Evolutionary conservation across 2,113 vertebrate species (phyloP).

Genomic region (Peromyscus californicus): DNA sequence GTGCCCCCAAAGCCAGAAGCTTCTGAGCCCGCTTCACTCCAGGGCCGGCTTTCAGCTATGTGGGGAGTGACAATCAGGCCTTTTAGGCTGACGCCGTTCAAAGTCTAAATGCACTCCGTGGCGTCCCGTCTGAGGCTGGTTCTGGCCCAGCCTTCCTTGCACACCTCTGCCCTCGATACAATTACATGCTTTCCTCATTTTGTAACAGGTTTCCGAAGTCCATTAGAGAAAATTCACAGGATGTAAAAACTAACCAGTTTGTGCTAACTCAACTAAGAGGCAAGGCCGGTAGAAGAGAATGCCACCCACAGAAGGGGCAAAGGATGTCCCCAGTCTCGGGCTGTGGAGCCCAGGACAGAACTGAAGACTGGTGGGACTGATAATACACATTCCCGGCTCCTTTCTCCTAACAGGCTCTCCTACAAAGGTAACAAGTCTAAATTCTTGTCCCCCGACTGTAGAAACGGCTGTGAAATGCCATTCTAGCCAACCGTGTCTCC

Average conservation of each 20-base stretch:
- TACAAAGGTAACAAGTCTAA: not conserved
- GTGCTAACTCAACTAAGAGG: not conserved
- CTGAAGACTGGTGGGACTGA: not conserved
- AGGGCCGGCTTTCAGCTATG: not conserved
- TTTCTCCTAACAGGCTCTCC: not conserved
- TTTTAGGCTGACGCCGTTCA: not conserved
- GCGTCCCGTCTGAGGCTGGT: not conserved
- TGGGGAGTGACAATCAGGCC: not conserved
- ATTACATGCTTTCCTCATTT: not conserved
- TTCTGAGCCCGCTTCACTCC: not conserved
- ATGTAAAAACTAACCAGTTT: not conserved
- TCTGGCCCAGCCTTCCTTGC: not conserved
- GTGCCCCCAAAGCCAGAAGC: not conserved
- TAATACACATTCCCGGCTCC: fast-evolving
- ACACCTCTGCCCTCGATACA: not conserved
- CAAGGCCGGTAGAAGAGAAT: not conserved
- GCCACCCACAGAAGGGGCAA: not conserved
- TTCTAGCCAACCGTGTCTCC: not conserved
- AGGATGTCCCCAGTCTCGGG: not conserved
- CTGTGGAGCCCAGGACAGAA: not conserved
- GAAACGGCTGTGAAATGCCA: not conserved
- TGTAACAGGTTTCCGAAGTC: not conserved
- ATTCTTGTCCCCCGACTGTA: not conserved
- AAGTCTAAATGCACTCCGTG: not conserved
- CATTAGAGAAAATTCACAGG: constrained; percentile 7